Evolutionary conservation across 2,797 vertebrate species (phyloP), one percentile per base, ranked within the genome.

Genomic region (Yasuhikotakia modesta): DNA sequence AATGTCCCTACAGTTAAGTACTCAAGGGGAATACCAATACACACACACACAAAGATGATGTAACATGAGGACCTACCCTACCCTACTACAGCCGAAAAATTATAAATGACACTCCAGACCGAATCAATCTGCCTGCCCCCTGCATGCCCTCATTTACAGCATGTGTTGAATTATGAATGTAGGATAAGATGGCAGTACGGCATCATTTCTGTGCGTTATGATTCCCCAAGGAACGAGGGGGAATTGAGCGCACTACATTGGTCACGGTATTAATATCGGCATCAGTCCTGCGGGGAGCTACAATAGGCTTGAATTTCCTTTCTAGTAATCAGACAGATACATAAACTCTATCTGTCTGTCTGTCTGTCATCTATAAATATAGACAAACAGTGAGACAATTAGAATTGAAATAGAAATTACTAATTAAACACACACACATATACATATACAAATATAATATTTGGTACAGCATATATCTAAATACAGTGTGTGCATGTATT

Each of bases 251-350:
- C 66, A 72, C 82, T 74, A 68, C 52, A 60, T 81, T 52, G 7
- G 57, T 21, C 45, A 1, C 2, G 57, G 48, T 81, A 67, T 79
- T 80, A 81, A 85, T 72, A 72, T 78, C 63, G 72, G 17, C 81
- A 87, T 81, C 67, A 67, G 55, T 84, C 80, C 66, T 24, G 64
- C 60, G 19, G 66, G 43, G 17, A 81, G 19, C 57, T 82, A 27
- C 0, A 22, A 45, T 0, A 17, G 50, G 68, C 48, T 22, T 32
- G 22, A 0, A 4, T 66, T 50, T 65, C 48, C n/a, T 4, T 4
- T 67, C 12, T 70, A 66, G 50, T 11, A 30, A 66, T 27, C 61
- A 27, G 32, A 16, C 10, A 65, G 46, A 5, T 43, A 35, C 22
- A 21, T 10, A 55, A 7, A 39, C 35, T 39, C 6, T 39, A 39